These are phyloP conservation scores for Bombus sylvicola DNA, from an alignment of 1,140 invertebrate genomes.

Conservation along the genomic window DNA sequence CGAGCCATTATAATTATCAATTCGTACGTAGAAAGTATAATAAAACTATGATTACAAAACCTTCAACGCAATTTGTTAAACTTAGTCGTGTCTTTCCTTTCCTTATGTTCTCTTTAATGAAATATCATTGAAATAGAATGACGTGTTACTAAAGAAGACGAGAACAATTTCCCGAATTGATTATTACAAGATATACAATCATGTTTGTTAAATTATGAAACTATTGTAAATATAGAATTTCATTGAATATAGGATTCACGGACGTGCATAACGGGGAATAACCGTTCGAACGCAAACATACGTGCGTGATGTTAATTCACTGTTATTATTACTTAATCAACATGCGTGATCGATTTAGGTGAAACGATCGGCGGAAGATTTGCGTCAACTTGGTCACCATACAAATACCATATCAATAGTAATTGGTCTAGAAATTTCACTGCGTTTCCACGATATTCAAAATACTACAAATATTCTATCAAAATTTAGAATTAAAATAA, in stretches of 20 bases:
- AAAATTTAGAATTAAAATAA: too few species aligned
- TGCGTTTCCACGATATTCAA: not conserved
- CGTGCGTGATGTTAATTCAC: not conserved
- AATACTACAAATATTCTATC: too few species aligned
- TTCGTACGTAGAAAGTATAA: too few species aligned
- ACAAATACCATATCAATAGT: too few species aligned
- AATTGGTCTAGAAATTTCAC: slow-evolving; percentile 8
- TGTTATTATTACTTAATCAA: slow-evolving; percentile 25
- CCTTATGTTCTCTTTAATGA: too few species aligned
- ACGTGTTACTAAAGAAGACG: not conserved
- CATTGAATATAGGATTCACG: not conserved
- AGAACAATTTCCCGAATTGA: not conserved
- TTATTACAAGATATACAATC: not conserved
- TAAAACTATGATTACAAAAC: too few species aligned
- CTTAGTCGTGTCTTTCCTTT: too few species aligned
- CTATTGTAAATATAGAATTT: not conserved
- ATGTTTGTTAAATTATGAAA: not conserved
- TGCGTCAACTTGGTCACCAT: too few species aligned
- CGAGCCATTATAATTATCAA: too few species aligned
- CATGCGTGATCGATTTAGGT: not conserved
- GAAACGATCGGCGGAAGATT: too few species aligned
- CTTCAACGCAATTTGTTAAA: too few species aligned
- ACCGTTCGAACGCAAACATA: not conserved
- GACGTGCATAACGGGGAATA: not conserved
- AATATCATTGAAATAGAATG: not conserved